Evolutionary conservation across 37 sponge, comb jelly and placozoan species (phyloP).

Genomic region (Halichondria panicea): DNA sequence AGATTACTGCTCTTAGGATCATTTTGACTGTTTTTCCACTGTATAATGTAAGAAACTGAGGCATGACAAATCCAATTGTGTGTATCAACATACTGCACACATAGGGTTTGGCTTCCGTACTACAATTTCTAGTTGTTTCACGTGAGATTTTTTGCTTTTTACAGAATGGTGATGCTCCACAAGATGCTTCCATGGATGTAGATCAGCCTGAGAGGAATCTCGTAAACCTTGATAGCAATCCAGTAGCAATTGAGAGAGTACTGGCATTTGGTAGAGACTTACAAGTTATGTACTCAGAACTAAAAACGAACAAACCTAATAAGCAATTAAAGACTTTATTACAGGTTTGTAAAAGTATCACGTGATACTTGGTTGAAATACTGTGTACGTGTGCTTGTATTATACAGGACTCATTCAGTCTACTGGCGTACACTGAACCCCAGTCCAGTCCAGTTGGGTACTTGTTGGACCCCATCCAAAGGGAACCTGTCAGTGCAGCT

Average conservation of each 20-base stretch:
- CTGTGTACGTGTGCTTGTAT: neutral
- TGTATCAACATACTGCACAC: too few species aligned
- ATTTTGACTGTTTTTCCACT: too few species aligned
- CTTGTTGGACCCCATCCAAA: slow-evolving; percentile 73
- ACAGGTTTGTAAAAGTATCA: slow-evolving; percentile 18
- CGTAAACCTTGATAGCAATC: slow-evolving; percentile 39
- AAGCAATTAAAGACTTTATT: slow-evolving; percentile 44
- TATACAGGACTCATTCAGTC: slow-evolving; percentile 88
- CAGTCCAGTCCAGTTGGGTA: slow-evolving; percentile 82
- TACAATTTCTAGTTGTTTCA: neutral
- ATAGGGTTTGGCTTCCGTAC: too few species aligned
- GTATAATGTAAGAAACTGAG: too few species aligned
- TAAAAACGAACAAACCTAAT: slow-evolving; percentile 14
- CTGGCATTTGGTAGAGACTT: slow-evolving; percentile 80
- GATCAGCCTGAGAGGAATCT: slow-evolving; percentile 7
- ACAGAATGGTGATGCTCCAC: neutral
- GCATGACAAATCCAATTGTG: too few species aligned
- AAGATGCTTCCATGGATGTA: slow-evolving; percentile 39
- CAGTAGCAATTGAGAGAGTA: slow-evolving; percentile 56
- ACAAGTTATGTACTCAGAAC: slow-evolving; percentile 33
- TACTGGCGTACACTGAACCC: slow-evolving; percentile 94
- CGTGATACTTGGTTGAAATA: neutral
- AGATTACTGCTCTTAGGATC: too few species aligned
- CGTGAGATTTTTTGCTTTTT: too few species aligned
- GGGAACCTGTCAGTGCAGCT: slow-evolving; percentile 83